Evolutionary conservation across 2,113 vertebrate species (phyloP), one percentile per base, ranked within the genome.

Genomic region (Thomomys bottae): DNA sequence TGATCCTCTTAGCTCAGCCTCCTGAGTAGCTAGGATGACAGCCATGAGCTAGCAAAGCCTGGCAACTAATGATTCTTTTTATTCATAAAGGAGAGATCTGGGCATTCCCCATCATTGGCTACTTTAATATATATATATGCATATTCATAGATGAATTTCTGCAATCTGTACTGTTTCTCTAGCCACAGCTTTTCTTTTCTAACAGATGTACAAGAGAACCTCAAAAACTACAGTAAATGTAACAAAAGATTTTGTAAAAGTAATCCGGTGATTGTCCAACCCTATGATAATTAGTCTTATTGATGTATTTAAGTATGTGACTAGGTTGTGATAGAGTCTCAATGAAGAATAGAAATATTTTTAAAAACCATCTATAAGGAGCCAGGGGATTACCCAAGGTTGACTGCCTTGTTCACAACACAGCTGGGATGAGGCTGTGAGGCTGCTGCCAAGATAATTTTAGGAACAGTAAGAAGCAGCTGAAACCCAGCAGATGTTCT

Each of bases 191-290:
- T 32, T 32, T 92, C n/a, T 88, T 81, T 77, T 70, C 4, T 84
- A 73, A 23, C 45, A 88, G 79, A 28, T 59, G 20, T n/a, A n/a
- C 14, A 76, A 84, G 34, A 68, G 18, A 38, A 68, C n/a, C 67
- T 87, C 68, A n/a, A 88, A 40, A 21, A 1, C 3, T 80, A 36
- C 63, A 49, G 32, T 85, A 71, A 84, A 30, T 70, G 7, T 42
- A 84, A 90, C 63, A 85, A 67, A 78, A 73, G 36, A 68, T 59
- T 82, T 72, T 49, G 85, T 71, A 72, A 70, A 80, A n/a, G 45
- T 45, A 66, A 49, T 77, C 93, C 68, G 67, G 20, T 87, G 42
- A 92, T 6, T 34, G n/a, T 36, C 75, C 70, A 85, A 78, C 42
- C 75, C 4, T 73, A 57, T 84, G 61, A 20, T 86, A 84, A 28